Evolutionary conservation across 2,113 vertebrate species (phyloP).

Genomic region (Toxotes chatareus): DNA sequence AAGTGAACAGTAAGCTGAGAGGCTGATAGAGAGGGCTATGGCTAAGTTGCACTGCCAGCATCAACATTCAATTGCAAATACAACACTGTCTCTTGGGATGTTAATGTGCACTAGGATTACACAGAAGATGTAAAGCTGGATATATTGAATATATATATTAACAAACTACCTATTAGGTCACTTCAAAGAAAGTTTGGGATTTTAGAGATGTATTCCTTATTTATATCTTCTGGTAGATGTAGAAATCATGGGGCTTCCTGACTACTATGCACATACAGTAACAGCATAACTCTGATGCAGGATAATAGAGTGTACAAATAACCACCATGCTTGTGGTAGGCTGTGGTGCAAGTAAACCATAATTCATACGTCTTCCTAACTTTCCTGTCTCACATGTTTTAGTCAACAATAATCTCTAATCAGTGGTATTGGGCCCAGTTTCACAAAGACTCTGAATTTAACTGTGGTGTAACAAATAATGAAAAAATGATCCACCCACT

Average conservation of each 20-base stretch:
- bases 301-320: neutral
- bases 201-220: neutral
- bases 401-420: neutral
- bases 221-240: neutral
- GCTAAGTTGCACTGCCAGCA: neutral
- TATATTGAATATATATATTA: neutral
- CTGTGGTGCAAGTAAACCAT: neutral
- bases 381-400: neutral
- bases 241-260: neutral
- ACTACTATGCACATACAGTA: neutral
- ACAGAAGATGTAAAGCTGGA: neutral
- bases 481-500: neutral
- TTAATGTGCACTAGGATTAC: neutral
- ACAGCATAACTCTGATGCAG: neutral
- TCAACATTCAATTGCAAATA: conserved; percentile 22
- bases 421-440: neutral
- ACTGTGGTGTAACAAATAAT: neutral
- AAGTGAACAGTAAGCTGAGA: conserved; percentile 17
- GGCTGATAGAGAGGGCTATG: neutral
- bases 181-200: neutral
- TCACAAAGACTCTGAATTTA: conserved; percentile 16
- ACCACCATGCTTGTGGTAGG: neutral
- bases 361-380: neutral
- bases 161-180: neutral
- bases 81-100: neutral